Conservation (phyloP, 2,888 invertebrate species). For the Fragum fragum region DNA sequence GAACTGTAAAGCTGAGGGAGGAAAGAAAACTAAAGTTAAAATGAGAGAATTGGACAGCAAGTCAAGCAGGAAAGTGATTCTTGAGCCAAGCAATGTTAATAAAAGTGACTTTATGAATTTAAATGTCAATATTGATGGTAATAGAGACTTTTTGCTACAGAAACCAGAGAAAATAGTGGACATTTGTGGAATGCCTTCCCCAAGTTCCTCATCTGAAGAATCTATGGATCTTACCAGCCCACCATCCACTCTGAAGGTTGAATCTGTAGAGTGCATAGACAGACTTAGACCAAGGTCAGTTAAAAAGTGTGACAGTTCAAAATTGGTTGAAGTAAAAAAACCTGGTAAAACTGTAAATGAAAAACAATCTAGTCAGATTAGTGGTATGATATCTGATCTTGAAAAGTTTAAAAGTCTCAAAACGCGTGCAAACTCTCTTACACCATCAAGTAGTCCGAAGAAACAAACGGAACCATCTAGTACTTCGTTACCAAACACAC, state of each 20-base stretch:
- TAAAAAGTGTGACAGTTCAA: neutral
- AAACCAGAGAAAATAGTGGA: neutral
- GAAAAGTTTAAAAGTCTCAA: no score
- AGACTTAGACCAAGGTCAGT: neutral
- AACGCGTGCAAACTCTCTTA: neutral
- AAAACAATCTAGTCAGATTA: neutral
- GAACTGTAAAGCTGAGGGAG: constrained; percentile 38
- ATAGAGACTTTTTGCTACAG: neutral
- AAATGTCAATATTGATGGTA: constrained; percentile 40
- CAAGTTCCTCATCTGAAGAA: constrained; percentile 42
- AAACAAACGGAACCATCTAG: neutral
- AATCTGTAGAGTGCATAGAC: neutral
- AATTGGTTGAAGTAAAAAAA: neutral
- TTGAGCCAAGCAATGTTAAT: neutral
- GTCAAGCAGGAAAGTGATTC: neutral
- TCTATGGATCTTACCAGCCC: constrained; percentile 30
- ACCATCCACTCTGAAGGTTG: neutral
- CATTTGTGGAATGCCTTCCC: constrained; percentile 55
- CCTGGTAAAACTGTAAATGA: neutral
- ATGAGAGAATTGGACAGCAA: no score
- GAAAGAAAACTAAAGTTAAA: neutral
- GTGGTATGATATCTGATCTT: neutral
- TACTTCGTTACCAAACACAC: constrained; percentile 8
- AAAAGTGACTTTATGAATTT: constrained; percentile 1
- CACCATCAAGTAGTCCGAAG: constrained; percentile 12